These are phyloP conservation scores for Argyresthia albistria DNA, from an alignment of 2,888 invertebrate species.

Conservation along the genomic window DNA sequence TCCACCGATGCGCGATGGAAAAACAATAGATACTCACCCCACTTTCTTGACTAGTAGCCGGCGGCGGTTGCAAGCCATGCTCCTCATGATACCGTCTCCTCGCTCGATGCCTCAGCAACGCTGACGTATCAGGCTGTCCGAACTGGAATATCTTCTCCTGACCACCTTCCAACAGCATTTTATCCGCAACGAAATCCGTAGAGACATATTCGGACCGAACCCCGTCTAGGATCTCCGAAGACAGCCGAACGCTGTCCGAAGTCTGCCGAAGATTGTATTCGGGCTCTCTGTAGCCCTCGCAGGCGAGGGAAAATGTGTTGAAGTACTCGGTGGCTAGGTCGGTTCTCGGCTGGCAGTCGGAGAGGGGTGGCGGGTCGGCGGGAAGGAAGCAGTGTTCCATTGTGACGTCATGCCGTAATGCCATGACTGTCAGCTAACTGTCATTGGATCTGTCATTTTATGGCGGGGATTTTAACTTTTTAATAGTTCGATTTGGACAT, in stretches of 20 bases:
- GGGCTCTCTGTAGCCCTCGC: conserved; percentile 49
- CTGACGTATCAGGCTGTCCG: conserved; percentile 75
- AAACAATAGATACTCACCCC: conserved; percentile 48
- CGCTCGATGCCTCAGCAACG: conserved; percentile 63
- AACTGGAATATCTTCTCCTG: conserved; percentile 60
- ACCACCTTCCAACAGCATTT: conserved; percentile 38
- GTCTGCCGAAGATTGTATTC: conserved; percentile 49
- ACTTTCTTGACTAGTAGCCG: conserved; percentile 62
- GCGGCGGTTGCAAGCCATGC: conserved; percentile 50
- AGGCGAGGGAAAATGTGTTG: conserved; percentile 62
- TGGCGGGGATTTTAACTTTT: background rate
- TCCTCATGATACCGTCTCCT: conserved; percentile 56
- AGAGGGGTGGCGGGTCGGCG: conserved; percentile 74
- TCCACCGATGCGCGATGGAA: background rate
- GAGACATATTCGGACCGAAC: conserved; percentile 31
- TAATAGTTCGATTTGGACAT: background rate
- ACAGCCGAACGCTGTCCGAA: conserved; percentile 46
- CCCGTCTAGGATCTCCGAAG: conserved; percentile 53
- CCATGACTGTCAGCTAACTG: conserved; percentile 28
- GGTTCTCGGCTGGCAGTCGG: conserved; percentile 41
- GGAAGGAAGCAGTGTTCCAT: conserved; percentile 63
- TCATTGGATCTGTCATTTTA: background rate
- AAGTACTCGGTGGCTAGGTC: conserved; percentile 59
- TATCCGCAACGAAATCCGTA: conserved; percentile 45
- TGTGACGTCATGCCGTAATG: conserved; percentile 44